These are phyloP conservation scores for Chelon auratus DNA, from an alignment of 2,797 vertebrate genomes.

Conservation along the genomic window DNA sequence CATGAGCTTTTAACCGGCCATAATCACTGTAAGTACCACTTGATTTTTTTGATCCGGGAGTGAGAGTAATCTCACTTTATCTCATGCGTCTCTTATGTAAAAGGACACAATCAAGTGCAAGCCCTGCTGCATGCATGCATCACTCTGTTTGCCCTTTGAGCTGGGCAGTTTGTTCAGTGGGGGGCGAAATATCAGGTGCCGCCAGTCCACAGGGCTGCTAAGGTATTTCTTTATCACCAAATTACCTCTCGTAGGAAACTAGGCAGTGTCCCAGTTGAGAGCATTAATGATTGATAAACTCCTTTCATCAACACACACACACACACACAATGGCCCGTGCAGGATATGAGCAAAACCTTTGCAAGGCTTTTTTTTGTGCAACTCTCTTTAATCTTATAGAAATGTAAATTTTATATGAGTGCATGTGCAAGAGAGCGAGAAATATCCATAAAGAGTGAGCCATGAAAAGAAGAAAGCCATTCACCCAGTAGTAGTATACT, in stretches of 20 bases:
- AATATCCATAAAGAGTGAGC: constrained; percentile 3
- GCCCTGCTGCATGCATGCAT: background rate
- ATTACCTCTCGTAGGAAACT: constrained; percentile 43
- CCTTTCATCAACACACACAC: constrained; percentile 26
- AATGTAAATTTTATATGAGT: background rate
- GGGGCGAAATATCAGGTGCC: constrained; percentile 48
- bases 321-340: constrained; percentile 14
- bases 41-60: constrained; percentile 12
- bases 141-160: constrained; percentile 53
- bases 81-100: constrained; percentile 8
- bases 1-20: constrained; percentile 17
- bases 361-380: constrained; percentile 1
- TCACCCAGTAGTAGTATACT: constrained; percentile 39
- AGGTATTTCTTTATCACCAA: constrained; percentile 67
- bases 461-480: background rate
- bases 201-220: constrained; percentile 24
- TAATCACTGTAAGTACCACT: constrained; percentile 6
- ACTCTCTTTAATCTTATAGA: background rate
- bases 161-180: constrained; percentile 24
- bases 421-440: background rate
- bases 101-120: constrained; percentile 20
- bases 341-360: constrained; percentile 6
- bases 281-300: constrained; percentile 80
- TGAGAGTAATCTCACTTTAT: constrained; percentile 18
- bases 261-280: constrained; percentile 55